A percentile compares a stretch with the other conserved stretches of the same genome.
phyloP scores from a whole-genome alignment of 2,797 vertebrate species.

The Halcyon chelicuti region DNA sequence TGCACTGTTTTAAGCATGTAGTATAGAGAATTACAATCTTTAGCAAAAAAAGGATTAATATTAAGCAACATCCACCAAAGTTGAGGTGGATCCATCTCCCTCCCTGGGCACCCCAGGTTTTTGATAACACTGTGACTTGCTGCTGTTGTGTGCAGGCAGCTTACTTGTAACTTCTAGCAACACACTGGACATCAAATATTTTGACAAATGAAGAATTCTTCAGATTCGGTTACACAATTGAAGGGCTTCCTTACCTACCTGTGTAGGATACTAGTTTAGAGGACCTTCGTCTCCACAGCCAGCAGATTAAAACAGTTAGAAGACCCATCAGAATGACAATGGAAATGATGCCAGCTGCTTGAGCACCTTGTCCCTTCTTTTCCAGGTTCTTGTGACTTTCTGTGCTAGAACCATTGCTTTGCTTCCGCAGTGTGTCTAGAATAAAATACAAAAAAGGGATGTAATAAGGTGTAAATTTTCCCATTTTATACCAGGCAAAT shows the following conservation, averaged over 20 bases:
- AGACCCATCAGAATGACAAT: not conserved
- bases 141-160: not conserved
- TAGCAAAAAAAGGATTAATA: not conserved
- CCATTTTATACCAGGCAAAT: not conserved
- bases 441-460: not conserved
- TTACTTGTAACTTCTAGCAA: not conserved
- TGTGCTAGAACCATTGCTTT: not conserved
- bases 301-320: not conserved
- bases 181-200: accelerated
- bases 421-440: slow-evolving; percentile 1
- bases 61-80: not conserved
- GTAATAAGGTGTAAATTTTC: not conserved
- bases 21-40: not conserved
- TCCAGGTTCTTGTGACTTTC: not conserved
- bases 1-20: not conserved
- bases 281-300: not conserved
- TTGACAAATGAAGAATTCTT: not conserved
- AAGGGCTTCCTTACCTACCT: slow-evolving; percentile 64
- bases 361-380: not conserved
- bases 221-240: not conserved
- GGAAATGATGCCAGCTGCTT: not conserved
- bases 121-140: not conserved
- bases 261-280: not conserved
- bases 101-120: not conserved
- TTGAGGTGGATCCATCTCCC: not conserved